Conservation (phyloP, 2,888 invertebrate genomes). For the Tachystola acroxantha region DNA sequence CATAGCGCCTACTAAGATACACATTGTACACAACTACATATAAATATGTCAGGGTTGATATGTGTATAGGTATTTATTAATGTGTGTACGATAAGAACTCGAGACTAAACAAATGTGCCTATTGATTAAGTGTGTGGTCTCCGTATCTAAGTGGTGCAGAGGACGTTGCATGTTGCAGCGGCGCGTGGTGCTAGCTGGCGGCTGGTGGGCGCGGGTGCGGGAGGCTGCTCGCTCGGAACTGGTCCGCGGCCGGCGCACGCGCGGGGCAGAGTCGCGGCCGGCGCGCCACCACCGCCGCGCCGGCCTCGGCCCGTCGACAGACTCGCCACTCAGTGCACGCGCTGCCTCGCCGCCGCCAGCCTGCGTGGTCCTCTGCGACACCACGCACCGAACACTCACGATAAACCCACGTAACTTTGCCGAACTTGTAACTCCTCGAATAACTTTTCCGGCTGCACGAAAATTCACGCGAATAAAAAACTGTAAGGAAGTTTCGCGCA, state of each 20-base stretch:
- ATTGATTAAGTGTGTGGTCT: slow-evolving; percentile 26
- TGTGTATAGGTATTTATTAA: background rate
- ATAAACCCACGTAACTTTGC: slow-evolving; percentile 13
- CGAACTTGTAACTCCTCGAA: slow-evolving; percentile 19
- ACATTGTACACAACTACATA: too few relatives aligned
- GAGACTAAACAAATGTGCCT: slow-evolving; percentile 11
- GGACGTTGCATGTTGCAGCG: slow-evolving; percentile 14
- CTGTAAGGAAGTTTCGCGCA: slow-evolving; percentile 28
- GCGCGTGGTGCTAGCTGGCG: slow-evolving; percentile 14
- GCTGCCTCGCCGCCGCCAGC: slow-evolving; percentile 64
- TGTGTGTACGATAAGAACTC: slow-evolving; percentile 6
- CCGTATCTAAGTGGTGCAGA: slow-evolving; percentile 10
- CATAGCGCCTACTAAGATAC: too few relatives aligned
- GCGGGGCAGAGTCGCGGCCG: slow-evolving; percentile 51
- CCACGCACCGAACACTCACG: slow-evolving; percentile 27
- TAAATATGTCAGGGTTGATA: background rate
- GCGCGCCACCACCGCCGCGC: slow-evolving; percentile 33
- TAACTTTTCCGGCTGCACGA: background rate
- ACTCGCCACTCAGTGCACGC: slow-evolving; percentile 64
- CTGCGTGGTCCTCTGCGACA: slow-evolving; percentile 41
- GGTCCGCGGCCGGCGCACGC: slow-evolving; percentile 39
- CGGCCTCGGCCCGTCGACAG: slow-evolving; percentile 37
- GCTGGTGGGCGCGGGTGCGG: slow-evolving; percentile 50
- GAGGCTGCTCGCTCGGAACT: slow-evolving; percentile 13
- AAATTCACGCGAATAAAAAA: slow-evolving; percentile 11